Evolutionary conservation across 1,140 invertebrate species (phyloP), one percentile per base, ranked within the genome.

Genomic region (Pectinophora gossypiella): DNA sequence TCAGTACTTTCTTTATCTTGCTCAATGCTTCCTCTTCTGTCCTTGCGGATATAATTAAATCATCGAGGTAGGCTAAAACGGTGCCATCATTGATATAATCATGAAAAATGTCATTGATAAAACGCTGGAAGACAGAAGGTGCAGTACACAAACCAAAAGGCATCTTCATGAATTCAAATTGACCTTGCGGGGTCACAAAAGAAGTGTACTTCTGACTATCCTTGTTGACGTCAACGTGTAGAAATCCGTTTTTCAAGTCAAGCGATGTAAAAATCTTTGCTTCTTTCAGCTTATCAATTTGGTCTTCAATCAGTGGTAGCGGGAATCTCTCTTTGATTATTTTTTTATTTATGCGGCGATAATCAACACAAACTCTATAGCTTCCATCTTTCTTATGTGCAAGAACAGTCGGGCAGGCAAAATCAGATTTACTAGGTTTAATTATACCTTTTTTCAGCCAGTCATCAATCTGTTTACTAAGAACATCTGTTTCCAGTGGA

Each of bases 281-380:
- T 0, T 67, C 64, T 54, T 69, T 72, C 0, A 71, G n/a, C n/a
- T n/a, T n/a, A n/a, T n/a, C n/a, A n/a, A n/a, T n/a, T n/a, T n/a
- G n/a, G n/a, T n/a, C n/a, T n/a, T n/a, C n/a, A n/a, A n/a, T n/a
- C n/a, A n/a, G n/a, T n/a, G n/a, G n/a, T n/a, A n/a, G n/a, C n/a
- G n/a, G n/a, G n/a, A n/a, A n/a, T n/a, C n/a, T n/a, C n/a, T n/a
- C n/a, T n/a, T n/a, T n/a, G n/a, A n/a, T 65, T 54, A 66, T 45
- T 9, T 51, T 64, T 7, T 59, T 59, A 62, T 91, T 91, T n/a
- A 91, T 42, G n/a, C 48, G 20, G 21, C 88, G 36, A 55, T 84
- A 91, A 57, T 91, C 88, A 0, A 64, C 61, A 57, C 88, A 90
- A 13, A 90, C 64, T 19, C 89, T 13, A 38, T 42, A 53, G n/a